A percentile compares a stretch with the other conserved stretches of the same genome.
phyloP scores from a whole-genome alignment of 2,888 invertebrate genomes.

The Siphlonurus alternatus region DNA sequence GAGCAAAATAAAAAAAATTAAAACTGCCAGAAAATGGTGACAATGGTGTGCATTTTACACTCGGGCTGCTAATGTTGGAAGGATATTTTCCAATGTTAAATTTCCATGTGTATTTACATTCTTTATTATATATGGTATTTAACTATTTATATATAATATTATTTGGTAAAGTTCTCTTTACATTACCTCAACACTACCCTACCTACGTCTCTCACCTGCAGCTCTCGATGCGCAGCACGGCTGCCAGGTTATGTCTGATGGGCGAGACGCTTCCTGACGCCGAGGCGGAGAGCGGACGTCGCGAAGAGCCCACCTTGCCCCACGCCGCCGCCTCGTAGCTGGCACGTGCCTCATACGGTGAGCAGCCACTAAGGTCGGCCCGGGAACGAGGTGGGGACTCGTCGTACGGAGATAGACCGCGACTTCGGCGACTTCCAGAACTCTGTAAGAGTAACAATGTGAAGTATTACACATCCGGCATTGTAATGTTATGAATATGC shows the following conservation, averaged over 20 bases:
- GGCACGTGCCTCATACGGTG: background rate
- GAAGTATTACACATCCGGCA: no score
- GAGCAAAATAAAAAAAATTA: no score
- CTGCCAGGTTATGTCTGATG: slow-evolving; percentile 40
- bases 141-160: no score
- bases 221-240: slow-evolving; percentile 43
- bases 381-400: background rate
- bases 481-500: no score
- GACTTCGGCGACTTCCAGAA: background rate
- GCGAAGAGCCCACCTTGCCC: slow-evolving; percentile 8
- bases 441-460: no score
- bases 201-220: slow-evolving; percentile 28
- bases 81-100: no score
- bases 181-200: background rate
- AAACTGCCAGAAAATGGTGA: no score
- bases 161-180: no score
- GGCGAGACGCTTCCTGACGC: slow-evolving; percentile 12
- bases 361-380: background rate
- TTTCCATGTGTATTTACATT: no score
- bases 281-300: slow-evolving; percentile 21
- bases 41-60: no score
- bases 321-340: background rate
- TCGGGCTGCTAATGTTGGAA: no score
- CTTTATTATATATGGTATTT: no score
- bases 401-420: background rate